These are phyloP conservation scores for Etheostoma nigrum DNA, from an alignment of 2,797 vertebrate species.

Conservation along the genomic window DNA sequence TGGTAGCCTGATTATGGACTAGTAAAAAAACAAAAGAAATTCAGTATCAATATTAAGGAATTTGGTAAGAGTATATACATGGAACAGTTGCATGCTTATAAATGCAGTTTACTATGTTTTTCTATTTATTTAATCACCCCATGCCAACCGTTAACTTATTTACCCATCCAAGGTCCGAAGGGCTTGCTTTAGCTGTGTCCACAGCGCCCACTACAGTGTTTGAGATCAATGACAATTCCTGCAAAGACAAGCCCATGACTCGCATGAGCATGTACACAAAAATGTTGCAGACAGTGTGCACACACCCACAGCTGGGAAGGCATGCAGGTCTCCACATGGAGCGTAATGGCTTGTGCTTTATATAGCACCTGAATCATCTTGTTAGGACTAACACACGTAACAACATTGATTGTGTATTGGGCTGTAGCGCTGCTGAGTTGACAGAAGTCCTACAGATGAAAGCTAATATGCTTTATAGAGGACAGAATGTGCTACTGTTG, in stretches of 20 bases:
- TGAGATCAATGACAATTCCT: not conserved
- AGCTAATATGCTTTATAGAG: not conserved
- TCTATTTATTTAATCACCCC: no score
- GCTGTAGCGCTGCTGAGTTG: not conserved
- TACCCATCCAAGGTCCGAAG: no score
- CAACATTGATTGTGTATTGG: not conserved
- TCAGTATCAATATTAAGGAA: no score
- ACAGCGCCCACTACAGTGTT: not conserved
- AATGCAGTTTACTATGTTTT: not conserved
- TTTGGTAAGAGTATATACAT: no score
- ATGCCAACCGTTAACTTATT: no score
- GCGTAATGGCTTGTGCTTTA: not conserved
- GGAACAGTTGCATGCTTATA: not conserved
- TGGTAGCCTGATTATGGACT: no score
- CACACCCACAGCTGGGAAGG: not conserved
- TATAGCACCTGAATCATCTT: not conserved
- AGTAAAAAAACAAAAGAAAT: no score
- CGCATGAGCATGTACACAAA: not conserved
- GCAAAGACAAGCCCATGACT: not conserved
- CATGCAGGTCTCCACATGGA: not conserved
- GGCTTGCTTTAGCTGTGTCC: not conserved
- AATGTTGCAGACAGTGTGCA: not conserved
- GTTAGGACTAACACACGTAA: not conserved
- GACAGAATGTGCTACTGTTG: not conserved
- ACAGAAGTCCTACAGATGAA: not conserved